Evolutionary conservation across 1,140 invertebrate genomes (phyloP).

Genomic region (Drosophila eugracilis): DNA sequence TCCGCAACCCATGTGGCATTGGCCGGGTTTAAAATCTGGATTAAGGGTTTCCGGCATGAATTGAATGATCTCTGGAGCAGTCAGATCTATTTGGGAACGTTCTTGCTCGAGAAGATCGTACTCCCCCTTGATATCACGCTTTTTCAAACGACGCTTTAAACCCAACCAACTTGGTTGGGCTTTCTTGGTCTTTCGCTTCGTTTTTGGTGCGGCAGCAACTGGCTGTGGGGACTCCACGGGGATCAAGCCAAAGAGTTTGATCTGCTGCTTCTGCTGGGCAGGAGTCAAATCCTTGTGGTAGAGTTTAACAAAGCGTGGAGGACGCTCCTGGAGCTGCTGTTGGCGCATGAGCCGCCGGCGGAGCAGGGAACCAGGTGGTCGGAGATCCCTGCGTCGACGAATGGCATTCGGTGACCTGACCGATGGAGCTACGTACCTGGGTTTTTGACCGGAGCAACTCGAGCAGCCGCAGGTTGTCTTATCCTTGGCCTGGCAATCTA

Average conservation of each 20-base stretch:
- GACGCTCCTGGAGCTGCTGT: slow-evolving; percentile 68
- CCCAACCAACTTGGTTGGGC: slow-evolving; percentile 28
- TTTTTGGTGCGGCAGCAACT: background rate
- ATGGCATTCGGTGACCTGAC: slow-evolving; percentile 54
- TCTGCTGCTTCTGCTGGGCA: slow-evolving; percentile 50
- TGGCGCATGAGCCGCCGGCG: slow-evolving; percentile 64
- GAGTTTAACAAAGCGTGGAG: slow-evolving; percentile 62
- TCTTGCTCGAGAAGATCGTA: slow-evolving; percentile 76
- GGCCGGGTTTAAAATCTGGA: slow-evolving; percentile 68
- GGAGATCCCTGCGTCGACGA: slow-evolving; percentile 66
- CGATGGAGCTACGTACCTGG: slow-evolving; percentile 71
- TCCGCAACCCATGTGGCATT: slow-evolving; percentile 68
- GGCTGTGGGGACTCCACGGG: slow-evolving; percentile 9
- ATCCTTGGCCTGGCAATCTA: slow-evolving; percentile 62
- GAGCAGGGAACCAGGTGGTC: slow-evolving; percentile 38
- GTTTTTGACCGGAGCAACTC: slow-evolving; percentile 57
- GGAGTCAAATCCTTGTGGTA: slow-evolving; percentile 71
- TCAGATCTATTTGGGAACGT: slow-evolving; percentile 65
- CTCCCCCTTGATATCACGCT: slow-evolving; percentile 80
- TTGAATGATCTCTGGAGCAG: slow-evolving; percentile 78
- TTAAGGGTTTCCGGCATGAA: slow-evolving; percentile 78
- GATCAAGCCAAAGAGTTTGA: slow-evolving; percentile 46
- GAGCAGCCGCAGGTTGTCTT: slow-evolving; percentile 60
- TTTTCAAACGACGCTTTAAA: slow-evolving; percentile 42
- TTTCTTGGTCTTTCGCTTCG: slow-evolving; percentile 73